phyloP scores from a whole-genome alignment of 2,888 invertebrate genomes.

The Amphipyra tragopoginis region DNA sequence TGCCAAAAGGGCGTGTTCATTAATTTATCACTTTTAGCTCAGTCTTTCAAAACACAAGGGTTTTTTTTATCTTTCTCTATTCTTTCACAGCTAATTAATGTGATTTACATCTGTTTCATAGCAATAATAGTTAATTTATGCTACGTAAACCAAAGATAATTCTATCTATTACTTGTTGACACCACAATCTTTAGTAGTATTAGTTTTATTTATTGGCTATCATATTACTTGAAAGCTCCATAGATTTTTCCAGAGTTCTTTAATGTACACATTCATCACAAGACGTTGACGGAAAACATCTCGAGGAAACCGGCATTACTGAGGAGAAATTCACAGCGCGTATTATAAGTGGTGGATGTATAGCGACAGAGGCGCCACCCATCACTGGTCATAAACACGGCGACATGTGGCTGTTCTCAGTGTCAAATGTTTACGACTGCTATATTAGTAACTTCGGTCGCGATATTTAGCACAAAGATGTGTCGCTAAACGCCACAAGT shows the following conservation, averaged over 20 bases:
- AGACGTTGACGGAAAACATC: constrained; percentile 62
- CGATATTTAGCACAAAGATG: constrained; percentile 52
- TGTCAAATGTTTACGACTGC: constrained; percentile 46
- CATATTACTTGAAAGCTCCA: constrained; percentile 3
- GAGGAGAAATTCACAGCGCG: constrained; percentile 66
- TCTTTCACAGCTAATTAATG: constrained; percentile 4
- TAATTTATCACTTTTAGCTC: constrained; percentile 24
- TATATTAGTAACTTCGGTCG: constrained; percentile 37
- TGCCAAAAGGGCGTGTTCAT: constrained; percentile 35
- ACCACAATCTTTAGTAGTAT: not conserved
- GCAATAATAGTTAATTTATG: not conserved
- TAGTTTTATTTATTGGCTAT: no score
- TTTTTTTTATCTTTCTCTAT: constrained; percentile 8
- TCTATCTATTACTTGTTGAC: constrained; percentile 1
- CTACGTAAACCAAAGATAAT: not conserved
- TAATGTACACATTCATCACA: constrained; percentile 51
- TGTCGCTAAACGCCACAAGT: constrained; percentile 34
- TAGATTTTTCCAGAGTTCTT: constrained; percentile 21
- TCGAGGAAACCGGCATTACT: constrained; percentile 65
- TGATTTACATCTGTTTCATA: constrained; percentile 11
- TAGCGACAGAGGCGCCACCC: constrained; percentile 56
- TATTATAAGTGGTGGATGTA: constrained; percentile 55
- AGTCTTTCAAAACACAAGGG: constrained; percentile 20
- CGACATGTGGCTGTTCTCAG: constrained; percentile 42
- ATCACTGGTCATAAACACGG: constrained; percentile 43